Base-by-base conservation (phyloP, 2,888 invertebrate genomes). In the Ellobium chinense region DNA sequence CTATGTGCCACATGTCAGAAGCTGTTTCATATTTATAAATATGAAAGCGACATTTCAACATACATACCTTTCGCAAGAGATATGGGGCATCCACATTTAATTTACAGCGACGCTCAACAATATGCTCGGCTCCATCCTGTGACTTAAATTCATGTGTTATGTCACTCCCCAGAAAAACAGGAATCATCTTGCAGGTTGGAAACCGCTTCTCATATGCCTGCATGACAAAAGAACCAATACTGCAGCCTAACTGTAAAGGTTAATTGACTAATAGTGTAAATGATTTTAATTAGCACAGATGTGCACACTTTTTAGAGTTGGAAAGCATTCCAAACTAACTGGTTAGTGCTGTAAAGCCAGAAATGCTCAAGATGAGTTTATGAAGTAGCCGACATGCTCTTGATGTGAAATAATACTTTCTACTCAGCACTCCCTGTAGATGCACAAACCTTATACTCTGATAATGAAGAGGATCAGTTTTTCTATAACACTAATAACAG, bases 141-240 rank as follows among this genome's bases (percentile, higher is more conserved):
- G 95, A 95, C 91, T 95, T 95, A 90, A 95, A 95, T 91, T 98
- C 97, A 70, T 95, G 95, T 4, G 95, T 94, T 84, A 97, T 95
- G 87, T 96, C 96, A 92, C 97, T 97, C 73, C 97, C 97, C 58
- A 97, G 94, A 89, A 98, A 98, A 83, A 98, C 97, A 46, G 98
- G 98, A 92, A 98, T 98, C 94, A 98, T 97, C 36, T 97, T 96
- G 92, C 98, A 98, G 80, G 95, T 96, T 29, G 98, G 98, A 93
- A 98, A 98, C 86, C 98, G 95, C 90, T 96, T 95, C 94, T 98
- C 97, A 93, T 98, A 98, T 5, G 98, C 98, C 98, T 98, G 93
- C 0, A 46, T 46, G 18, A 46, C 46, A 12, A 7, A 46, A 46
- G 18, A 7, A 46, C 46, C 7, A 46, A 12, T 18, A 46, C 46